Evolutionary conservation across 2,888 invertebrate species (phyloP), one percentile per base, ranked within the genome.

Genomic region (Meganola albula): DNA sequence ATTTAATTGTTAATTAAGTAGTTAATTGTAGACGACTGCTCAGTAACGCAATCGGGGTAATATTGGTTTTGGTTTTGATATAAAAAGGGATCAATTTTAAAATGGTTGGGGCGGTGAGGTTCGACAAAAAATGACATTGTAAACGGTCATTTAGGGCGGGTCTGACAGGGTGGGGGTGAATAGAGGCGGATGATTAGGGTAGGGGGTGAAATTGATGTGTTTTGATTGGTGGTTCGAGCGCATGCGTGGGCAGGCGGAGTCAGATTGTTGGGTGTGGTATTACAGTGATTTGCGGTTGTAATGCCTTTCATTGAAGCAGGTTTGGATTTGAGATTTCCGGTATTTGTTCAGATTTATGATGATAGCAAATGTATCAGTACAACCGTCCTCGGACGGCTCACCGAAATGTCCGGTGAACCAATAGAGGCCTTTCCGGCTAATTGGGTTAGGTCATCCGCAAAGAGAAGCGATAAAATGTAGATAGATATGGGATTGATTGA

Each of bases 271-370:
- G 82, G 82, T 74, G 82, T 80, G 80, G 76, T 77, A 63, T 65
- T 46, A 63, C 75, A 58, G 77, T 83, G 84, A 85, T 85, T 84
- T 85, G 84, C 82, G 84, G 84, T 83, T 70, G 63, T 52, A 37
- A 51, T 74, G 74, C 74, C 74, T 80, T 79, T 82, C 78, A 83
- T 82, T 82, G 79, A 65, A 43, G 27, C 79, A 78, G 83, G 57
- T 43, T 34, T 41, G 77, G 52, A 47, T 48, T 67, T 10, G 29
- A 58, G 34, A 24, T 24, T 10, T 21, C 7, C 4, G 4, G 4
- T 5, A 7, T 7, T 7, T 5, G 16, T 16, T 16, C 7, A 16
- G 16, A 16, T 16, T 16, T 16, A 16, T 5, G 7, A 5, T 16
- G n/a, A n/a, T n/a, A n/a, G n/a, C n/a, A n/a, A n/a, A n/a, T n/a